Percentiles rank a stretch among this genome's conserved stretches.
Evolutionary conservation across 2,888 invertebrate genomes (phyloP).

Genomic region (Brachyptera risi): DNA sequence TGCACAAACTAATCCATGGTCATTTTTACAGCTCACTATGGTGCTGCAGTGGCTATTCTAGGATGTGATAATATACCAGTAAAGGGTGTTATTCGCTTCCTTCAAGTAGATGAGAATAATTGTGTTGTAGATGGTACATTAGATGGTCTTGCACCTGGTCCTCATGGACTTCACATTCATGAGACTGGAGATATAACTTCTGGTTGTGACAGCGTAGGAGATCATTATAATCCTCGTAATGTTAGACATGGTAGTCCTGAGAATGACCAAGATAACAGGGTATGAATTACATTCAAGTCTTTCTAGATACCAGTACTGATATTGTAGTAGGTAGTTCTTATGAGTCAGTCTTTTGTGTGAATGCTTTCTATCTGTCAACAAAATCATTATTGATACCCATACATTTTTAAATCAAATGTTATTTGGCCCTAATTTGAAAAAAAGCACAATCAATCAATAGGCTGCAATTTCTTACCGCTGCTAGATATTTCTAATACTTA

Average conservation of each 20-base stretch:
- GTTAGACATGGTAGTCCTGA: slow-evolving; percentile 51
- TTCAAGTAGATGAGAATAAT: slow-evolving; percentile 54
- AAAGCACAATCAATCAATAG: too few species aligned
- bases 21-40: slow-evolving; percentile 35
- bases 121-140: slow-evolving; percentile 76
- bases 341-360: too few species aligned
- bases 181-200: slow-evolving; percentile 70
- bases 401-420: too few species aligned
- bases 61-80: slow-evolving; percentile 49
- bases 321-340: too few species aligned
- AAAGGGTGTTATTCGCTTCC: slow-evolving; percentile 74
- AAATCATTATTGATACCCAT: too few species aligned
- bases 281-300: slow-evolving; percentile 34
- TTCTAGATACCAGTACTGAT: too few species aligned
- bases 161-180: slow-evolving; percentile 58
- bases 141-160: slow-evolving; percentile 68
- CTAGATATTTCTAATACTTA: too few species aligned
- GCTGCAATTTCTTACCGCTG: too few species aligned
- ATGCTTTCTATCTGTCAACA: too few species aligned
- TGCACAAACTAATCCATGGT: too few species aligned
- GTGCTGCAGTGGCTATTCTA: slow-evolving; percentile 69
- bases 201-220: slow-evolving; percentile 59
- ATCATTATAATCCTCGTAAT: slow-evolving; percentile 55
- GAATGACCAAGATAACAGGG: slow-evolving; percentile 45
- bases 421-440: too few species aligned